Conservation (phyloP, 2,888 invertebrate genomes). For the Tachina lurida region DNA sequence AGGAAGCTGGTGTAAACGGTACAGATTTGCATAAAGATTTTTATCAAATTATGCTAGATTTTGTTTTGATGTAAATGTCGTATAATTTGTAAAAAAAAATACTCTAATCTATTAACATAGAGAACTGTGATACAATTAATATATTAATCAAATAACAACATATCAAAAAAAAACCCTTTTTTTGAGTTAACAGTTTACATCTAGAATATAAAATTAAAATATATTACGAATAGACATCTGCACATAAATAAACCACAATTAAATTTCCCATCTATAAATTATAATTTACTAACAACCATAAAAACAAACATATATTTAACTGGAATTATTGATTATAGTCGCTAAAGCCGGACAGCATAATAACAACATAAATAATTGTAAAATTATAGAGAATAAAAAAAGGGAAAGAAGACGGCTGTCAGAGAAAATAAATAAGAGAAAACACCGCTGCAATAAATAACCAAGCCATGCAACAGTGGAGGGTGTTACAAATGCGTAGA, state of each 20-base stretch:
- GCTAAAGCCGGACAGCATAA: conserved; percentile 44
- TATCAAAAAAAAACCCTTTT: too few species aligned
- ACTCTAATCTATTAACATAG: too few species aligned
- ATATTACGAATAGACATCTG: not conserved
- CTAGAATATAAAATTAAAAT: too few species aligned
- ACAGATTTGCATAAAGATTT: too few species aligned
- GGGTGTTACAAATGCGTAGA: conserved; percentile 73
- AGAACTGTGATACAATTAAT: too few species aligned
- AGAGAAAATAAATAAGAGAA: not conserved
- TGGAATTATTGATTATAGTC: conserved; percentile 47
- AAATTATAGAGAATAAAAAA: conserved; percentile 20
- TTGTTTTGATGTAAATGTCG: too few species aligned
- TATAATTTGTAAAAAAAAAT: too few species aligned
- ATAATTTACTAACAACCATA: conserved; percentile 37
- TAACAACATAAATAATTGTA: conserved; percentile 53
- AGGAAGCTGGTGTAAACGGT: too few species aligned
- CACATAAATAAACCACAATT: conserved; percentile 20
- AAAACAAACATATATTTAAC: conserved; percentile 57
- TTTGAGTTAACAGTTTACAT: too few species aligned
- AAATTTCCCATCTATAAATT: conserved; percentile 45
- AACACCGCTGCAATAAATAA: conserved; percentile 41
- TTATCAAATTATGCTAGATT: too few species aligned
- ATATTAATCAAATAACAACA: too few species aligned
- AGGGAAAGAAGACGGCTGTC: conserved; percentile 71
- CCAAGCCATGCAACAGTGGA: conserved; percentile 40